phyloP scores from a whole-genome alignment of 2,797 vertebrate genomes.

The Catharus ustulatus region DNA sequence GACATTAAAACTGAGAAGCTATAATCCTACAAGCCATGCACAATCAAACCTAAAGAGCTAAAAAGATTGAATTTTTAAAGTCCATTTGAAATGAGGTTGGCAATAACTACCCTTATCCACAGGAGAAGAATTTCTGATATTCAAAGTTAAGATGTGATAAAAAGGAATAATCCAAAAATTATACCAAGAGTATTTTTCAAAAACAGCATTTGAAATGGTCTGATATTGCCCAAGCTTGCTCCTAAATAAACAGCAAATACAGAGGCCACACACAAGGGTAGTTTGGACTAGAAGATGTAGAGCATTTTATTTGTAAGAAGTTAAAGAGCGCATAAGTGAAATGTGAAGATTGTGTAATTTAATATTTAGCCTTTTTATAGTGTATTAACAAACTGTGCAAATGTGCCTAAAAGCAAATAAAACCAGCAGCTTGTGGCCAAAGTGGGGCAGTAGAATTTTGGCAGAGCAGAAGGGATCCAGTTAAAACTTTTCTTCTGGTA shows the following conservation, averaged over 20 bases:
- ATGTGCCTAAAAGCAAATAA: constrained; percentile 37
- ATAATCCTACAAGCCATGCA: constrained; percentile 52
- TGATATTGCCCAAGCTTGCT: background rate
- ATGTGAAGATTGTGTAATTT: background rate
- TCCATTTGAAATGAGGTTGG: constrained; percentile 49
- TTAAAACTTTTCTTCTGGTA: constrained; percentile 14
- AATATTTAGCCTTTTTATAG: constrained; percentile 18
- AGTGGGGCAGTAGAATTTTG: constrained; percentile 23
- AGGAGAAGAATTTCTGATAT: constrained; percentile 6
- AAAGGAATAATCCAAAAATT: constrained; percentile 56
- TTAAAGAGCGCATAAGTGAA: background rate
- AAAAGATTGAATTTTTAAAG: constrained; percentile 57
- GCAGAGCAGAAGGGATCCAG: background rate
- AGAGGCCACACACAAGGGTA: background rate
- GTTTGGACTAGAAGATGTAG: background rate
- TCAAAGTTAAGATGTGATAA: constrained; percentile 42
- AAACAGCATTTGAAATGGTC: background rate
- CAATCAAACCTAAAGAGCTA: constrained; percentile 47
- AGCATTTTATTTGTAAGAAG: background rate
- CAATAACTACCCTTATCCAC: constrained; percentile 1
- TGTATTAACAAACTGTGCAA: constrained; percentile 50
- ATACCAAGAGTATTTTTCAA: background rate
- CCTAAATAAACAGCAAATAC: constrained; percentile 30
- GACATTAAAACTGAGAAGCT: constrained; percentile 49
- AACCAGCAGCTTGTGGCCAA: constrained; percentile 33